phyloP scores from a whole-genome alignment of 1,140 invertebrate species.

The Aphaenogaster rudis region DNA sequence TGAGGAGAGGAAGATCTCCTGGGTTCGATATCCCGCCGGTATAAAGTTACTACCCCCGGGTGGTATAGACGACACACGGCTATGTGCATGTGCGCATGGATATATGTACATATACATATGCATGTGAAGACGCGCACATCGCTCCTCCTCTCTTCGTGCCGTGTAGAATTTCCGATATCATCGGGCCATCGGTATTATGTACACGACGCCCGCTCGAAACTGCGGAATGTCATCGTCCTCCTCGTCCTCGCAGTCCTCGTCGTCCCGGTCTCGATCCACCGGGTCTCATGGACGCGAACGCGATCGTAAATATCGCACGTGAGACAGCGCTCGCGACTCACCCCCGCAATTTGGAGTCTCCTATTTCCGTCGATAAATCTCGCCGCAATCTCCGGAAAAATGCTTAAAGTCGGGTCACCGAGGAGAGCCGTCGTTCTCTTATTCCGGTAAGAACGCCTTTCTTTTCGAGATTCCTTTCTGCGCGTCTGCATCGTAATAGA shows the following conservation, averaged over 20 bases:
- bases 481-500: conserved; percentile 33
- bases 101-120: conserved; percentile 13
- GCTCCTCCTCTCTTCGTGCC: conserved; percentile 22
- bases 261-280: conserved; percentile 30
- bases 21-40: conserved; percentile 55
- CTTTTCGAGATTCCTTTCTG: conserved; percentile 39
- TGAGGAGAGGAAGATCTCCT: conserved; percentile 40
- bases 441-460: conserved; percentile 2
- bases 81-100: conserved; percentile 27
- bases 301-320: conserved; percentile 64
- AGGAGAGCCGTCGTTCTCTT: conserved; percentile 21
- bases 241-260: conserved; percentile 37
- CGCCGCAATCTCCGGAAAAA: conserved; percentile 28
- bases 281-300: conserved; percentile 35
- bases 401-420: conserved; percentile 41
- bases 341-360: conserved; percentile 43
- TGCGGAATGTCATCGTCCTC: conserved; percentile 58
- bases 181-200: conserved; percentile 66
- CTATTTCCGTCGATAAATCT: conserved; percentile 60
- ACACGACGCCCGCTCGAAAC: conserved; percentile 62
- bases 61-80: conserved; percentile 17
- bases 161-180: conserved; percentile 71
- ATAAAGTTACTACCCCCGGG: conserved; percentile 56
- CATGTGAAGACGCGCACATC: conserved; percentile 37
- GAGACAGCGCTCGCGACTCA: conserved; percentile 27